phyloP scores from a whole-genome alignment of 2,888 invertebrate species.

The Idaea aversata region DNA sequence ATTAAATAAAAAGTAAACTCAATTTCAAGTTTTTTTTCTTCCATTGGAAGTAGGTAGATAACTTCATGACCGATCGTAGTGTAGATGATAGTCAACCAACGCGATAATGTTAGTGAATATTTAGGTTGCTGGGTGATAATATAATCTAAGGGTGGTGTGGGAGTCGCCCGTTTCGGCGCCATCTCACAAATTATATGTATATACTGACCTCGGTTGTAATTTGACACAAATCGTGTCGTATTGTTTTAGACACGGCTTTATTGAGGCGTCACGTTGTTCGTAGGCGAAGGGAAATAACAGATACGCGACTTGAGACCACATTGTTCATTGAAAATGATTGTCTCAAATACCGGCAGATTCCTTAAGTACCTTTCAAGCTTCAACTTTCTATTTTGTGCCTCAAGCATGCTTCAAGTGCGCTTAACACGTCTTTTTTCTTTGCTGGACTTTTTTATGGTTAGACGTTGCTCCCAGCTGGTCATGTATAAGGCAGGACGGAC shows the following conservation, averaged over 20 bases:
- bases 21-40: too few species aligned
- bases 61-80: too few species aligned
- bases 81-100: neutral
- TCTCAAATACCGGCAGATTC: too few species aligned
- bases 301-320: neutral
- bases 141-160: neutral
- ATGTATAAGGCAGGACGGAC: too few species aligned
- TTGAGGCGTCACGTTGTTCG: neutral
- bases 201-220: neutral
- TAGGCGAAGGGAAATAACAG: neutral
- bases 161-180: constrained; percentile 1
- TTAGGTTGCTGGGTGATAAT: neutral
- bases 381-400: too few species aligned
- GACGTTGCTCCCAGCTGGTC: too few species aligned
- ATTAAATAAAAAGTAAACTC: too few species aligned
- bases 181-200: neutral
- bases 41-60: too few species aligned
- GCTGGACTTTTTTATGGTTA: too few species aligned
- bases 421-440: too few species aligned
- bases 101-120: neutral
- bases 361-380: too few species aligned
- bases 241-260: neutral
- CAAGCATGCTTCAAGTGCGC: too few species aligned
- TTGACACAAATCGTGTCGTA: neutral
- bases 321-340: neutral